Evolutionary conservation across 2,888 invertebrate species (phyloP).

Genomic region (Clostera curtula): DNA sequence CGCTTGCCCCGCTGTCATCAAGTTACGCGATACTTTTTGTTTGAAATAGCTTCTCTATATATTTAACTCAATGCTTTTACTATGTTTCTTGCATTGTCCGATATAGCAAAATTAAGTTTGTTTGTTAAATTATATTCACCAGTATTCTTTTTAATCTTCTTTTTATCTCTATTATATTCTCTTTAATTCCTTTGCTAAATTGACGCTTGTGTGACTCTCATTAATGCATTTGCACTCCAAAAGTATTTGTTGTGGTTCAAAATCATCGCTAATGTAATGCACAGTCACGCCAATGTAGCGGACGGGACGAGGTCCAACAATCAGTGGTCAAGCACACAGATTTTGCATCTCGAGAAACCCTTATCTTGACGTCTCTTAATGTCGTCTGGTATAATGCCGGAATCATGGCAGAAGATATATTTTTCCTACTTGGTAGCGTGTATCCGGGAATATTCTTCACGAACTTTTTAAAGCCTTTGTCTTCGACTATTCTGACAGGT

Average conservation of each 20-base stretch:
- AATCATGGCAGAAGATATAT: conserved; percentile 2
- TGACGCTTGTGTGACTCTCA: conserved; percentile 10
- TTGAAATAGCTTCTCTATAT: conserved; percentile 13
- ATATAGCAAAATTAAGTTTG: conserved; percentile 6
- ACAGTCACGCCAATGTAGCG: conserved; percentile 12
- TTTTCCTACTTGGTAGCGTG: conserved; percentile 2
- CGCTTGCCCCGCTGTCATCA: too few relatives aligned
- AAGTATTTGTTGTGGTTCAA: conserved; percentile 8
- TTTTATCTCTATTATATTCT: too few relatives aligned
- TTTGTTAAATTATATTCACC: conserved; percentile 5
- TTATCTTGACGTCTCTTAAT: not conserved
- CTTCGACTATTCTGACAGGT: conserved; percentile 5
- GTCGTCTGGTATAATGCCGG: not conserved
- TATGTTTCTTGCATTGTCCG: conserved; percentile 13
- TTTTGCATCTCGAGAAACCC: not conserved
- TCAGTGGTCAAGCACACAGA: conserved; percentile 7
- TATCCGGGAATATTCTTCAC: conserved; percentile 2
- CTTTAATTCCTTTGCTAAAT: conserved; percentile 20
- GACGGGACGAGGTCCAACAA: conserved; percentile 11
- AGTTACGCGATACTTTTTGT: too few relatives aligned
- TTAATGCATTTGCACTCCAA: conserved; percentile 7
- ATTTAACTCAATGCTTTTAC: conserved; percentile 8
- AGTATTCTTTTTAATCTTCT: too few relatives aligned
- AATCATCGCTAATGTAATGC: conserved; percentile 9
- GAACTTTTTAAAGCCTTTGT: conserved; percentile 4